Evolutionary conservation across 2,888 invertebrate genomes (phyloP), one percentile per base, ranked within the genome.

Genomic region (Gonocerus acuteangulatus): DNA sequence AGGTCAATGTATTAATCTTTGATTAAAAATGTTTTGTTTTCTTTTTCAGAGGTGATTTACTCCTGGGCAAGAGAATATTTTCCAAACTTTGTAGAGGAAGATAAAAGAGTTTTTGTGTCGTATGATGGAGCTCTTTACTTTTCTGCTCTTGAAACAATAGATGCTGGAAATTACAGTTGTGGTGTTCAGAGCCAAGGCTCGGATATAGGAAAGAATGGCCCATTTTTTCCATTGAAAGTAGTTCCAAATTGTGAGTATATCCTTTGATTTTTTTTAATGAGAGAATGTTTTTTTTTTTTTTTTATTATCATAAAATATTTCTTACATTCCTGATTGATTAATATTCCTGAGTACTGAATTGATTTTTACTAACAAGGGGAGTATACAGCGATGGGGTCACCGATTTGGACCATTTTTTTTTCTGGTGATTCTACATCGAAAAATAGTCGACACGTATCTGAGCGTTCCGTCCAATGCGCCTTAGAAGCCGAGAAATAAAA

Each of bases 51-150:
- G 60, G 89, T 95, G 0, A 87, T 86, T 67, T 95, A 89, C 74
- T 86, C 91, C 68, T 96, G 95, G 95, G 87, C 89, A 9, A 83
- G 95, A 65, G 87, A 89, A 71, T 86, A 82, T 70, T 92, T 94
- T 69, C 89, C 89, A 0, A 93, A 93, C 74, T 89, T 95, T 69
- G 93, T 96, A 1, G 91, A 95, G 73, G 92, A 95, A 74, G 92
- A 94, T 73, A 83, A 86, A 70, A 79, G 95, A 67, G 89, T 94
- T 0, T 95, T 96, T 78, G 93, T 95, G 0, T 95, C 95, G 0
- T 80, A 85, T 70, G 95, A 95, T 77, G 95, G 95, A 45, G 89
- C 94, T 13, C 79, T 96, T 15, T 96, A 96, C 72, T 95, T 96
- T 73, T 93, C 95, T 18, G 89, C 92, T 6, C 80, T 96, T 69